Evolutionary conservation across 1,140 invertebrate species (phyloP).

Genomic region (Platorchestia sp.): DNA sequence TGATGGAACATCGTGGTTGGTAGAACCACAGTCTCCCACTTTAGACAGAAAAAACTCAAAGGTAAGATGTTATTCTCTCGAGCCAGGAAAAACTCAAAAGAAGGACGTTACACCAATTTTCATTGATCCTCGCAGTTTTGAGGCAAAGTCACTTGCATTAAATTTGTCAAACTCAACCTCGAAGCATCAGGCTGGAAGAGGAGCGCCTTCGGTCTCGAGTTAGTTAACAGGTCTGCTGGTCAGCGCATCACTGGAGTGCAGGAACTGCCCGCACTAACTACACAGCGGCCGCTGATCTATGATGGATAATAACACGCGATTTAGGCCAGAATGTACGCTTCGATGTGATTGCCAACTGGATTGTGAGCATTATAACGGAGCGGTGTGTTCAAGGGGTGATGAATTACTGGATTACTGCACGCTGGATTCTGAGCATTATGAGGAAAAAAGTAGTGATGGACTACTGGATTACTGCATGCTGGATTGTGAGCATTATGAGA

Average conservation of each 20-base stretch:
- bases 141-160: background rate
- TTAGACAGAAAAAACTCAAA: too few species aligned
- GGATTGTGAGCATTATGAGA: too few species aligned
- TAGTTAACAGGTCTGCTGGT: background rate
- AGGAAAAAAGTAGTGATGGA: background rate
- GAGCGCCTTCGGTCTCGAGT: too few species aligned
- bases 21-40: too few species aligned
- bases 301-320: background rate
- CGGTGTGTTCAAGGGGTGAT: background rate
- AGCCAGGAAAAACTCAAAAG: background rate
- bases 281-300: background rate
- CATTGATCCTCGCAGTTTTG: background rate
- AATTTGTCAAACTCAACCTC: background rate
- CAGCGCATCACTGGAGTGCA: background rate
- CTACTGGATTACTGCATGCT: too few species aligned
- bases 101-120: background rate
- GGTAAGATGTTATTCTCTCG: background rate
- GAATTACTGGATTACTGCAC: background rate
- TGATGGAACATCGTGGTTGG: too few species aligned
- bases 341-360: background rate
- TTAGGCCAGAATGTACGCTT: background rate
- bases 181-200: background rate
- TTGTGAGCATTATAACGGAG: background rate
- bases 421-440: background rate
- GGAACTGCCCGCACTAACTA: background rate